These are phyloP conservation scores for Erpobdella octoculata DNA, from an alignment of 2,888 invertebrate genomes.

Conservation along the genomic window DNA sequence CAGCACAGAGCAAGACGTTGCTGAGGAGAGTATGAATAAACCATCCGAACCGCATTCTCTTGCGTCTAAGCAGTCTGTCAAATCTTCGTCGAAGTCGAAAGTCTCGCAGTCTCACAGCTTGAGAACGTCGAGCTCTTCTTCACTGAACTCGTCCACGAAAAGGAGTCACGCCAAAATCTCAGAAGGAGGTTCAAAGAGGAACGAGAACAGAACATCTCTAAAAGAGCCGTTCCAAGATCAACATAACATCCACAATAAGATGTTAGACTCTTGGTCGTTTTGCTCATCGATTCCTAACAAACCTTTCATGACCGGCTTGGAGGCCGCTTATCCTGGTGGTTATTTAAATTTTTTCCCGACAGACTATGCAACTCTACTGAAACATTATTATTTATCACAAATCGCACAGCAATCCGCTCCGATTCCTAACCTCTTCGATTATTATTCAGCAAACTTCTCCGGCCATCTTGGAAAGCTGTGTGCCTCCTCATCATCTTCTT, in stretches of 20 bases:
- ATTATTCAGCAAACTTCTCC: neutral
- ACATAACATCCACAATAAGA: too few relatives aligned
- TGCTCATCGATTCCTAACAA: too few relatives aligned
- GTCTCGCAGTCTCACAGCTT: neutral
- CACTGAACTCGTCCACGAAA: neutral
- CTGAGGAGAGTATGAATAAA: neutral
- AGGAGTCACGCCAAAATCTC: neutral
- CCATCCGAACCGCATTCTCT: neutral
- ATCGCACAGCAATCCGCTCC: neutral
- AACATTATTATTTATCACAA: conserved; percentile 10
- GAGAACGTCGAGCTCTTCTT: neutral
- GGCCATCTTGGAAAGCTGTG: conserved; percentile 5
- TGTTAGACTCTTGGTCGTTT: neutral
- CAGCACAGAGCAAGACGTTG: too few relatives aligned
- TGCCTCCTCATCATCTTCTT: neutral
- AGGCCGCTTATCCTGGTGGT: neutral
- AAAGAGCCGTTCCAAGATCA: neutral
- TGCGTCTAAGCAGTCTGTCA: neutral
- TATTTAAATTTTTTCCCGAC: conserved; percentile 3
- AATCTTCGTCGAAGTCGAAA: neutral
- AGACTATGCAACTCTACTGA: neutral
- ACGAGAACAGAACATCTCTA: neutral
- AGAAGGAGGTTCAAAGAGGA: neutral
- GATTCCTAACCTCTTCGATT: neutral
- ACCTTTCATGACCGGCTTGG: too few relatives aligned